Conservation (phyloP, 2,113 vertebrate species). For the Odobenus rosmarus region DNA sequence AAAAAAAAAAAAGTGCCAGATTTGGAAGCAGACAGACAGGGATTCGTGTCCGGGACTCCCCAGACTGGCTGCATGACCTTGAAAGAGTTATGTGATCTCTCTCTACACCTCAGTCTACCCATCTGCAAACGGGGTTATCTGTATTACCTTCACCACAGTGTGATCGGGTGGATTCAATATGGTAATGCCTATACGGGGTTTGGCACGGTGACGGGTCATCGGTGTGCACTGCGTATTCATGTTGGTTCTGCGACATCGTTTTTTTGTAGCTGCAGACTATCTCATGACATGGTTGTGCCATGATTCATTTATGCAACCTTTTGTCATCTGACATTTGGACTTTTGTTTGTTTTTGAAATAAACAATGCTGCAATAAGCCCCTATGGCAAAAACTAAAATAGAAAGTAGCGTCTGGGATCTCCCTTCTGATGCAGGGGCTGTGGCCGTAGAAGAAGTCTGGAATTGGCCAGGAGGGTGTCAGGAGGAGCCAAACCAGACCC, state of each 20-base stretch:
- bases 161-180: not conserved
- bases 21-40: not conserved
- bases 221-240: rapidly evolving
- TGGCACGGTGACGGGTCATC: rapidly evolving
- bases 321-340: not conserved
- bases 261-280: not conserved
- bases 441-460: not conserved
- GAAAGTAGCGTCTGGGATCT: too few relatives aligned
- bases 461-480: rapidly evolving
- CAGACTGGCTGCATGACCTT: not conserved
- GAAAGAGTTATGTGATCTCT: not conserved
- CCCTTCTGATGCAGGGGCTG: not conserved
- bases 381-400: not conserved
- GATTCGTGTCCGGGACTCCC: not conserved
- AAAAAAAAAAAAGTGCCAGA: not conserved
- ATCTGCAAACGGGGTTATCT: not conserved
- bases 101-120: not conserved
- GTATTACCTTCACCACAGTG: rapidly evolving
- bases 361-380: not conserved
- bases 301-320: not conserved
- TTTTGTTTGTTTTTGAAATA: not conserved
- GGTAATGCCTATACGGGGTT: not conserved
- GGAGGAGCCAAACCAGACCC: too few relatives aligned
- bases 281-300: rapidly evolving
- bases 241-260: not conserved